Evolutionary conservation across 2,888 invertebrate species (phyloP), one percentile per base, ranked within the genome.

Genomic region (Leuctra nigra): DNA sequence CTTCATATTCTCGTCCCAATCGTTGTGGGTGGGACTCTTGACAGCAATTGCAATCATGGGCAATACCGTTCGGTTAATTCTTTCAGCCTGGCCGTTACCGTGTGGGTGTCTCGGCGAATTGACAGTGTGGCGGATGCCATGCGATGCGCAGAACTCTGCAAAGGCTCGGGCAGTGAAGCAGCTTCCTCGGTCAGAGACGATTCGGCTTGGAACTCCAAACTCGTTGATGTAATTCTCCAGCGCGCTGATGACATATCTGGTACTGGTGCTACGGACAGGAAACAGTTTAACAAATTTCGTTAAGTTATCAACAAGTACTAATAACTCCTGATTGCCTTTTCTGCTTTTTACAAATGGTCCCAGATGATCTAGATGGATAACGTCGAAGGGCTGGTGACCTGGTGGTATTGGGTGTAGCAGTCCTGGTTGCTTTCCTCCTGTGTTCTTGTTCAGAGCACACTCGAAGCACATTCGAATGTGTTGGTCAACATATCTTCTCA

Each of bases 111-210:
- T 60, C 11, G 65, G 61, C 2, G 61, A 63, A 20, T 57, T 63
- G 57, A 63, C 62, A 1, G 65, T 55, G 53, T 66, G 65, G 33
- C 62, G 56, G 4, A 67, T 66, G 1, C 58, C 53, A 41, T 63
- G 54, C 4, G 58, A 23, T 3, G 59, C 50, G 48, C 61, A 64
- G 54, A 64, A 66, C 2, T 54, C 20, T 54, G 61, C 62, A 36
- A 67, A 66, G 9, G 20, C 20, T 4, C 62, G 61, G 0, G 65
- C 63, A 1, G 64, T 65, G 48, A 62, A 67, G 2, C 65, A 64
- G 1, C 65, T 62, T n/a, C 66, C 66, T 55, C 65, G 53, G 55
- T 68, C 65, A 2, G 62, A 61, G 9, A 67, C 59, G 1, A 68
- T 60, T n/a, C 62, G 53, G 14, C 38, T 50, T 7, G 67, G 66